Conservation (phyloP, 2,113 vertebrate species). For the Alosa alosa region DNA sequence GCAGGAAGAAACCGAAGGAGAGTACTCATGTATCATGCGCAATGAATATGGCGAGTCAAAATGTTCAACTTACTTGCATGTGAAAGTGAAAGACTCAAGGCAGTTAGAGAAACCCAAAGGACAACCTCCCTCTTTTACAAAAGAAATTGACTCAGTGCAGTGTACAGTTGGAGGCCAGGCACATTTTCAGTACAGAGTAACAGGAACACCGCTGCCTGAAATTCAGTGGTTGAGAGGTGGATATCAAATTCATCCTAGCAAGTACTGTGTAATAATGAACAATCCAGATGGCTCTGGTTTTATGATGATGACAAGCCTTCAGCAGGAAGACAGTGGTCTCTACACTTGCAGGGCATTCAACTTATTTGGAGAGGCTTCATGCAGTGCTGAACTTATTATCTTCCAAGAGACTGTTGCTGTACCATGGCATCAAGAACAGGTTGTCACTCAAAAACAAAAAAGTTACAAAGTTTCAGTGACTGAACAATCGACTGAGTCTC, state of each 20-base stretch:
- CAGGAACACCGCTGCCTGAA: slow-evolving; percentile 73
- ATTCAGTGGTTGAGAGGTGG: slow-evolving; percentile 79
- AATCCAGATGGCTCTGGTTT: slow-evolving; percentile 78
- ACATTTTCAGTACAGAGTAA: slow-evolving; percentile 73
- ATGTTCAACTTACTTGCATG: slow-evolving; percentile 75
- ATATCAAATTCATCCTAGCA: slow-evolving; percentile 62
- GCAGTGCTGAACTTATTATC: slow-evolving; percentile 76
- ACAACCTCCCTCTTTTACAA: slow-evolving; percentile 72
- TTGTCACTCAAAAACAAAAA: slow-evolving; percentile 50
- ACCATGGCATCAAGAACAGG: slow-evolving; percentile 42
- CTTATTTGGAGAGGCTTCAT: slow-evolving; percentile 69
- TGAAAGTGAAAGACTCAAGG: slow-evolving; percentile 61
- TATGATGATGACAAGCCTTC: slow-evolving; percentile 68
- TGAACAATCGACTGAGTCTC: slow-evolving; percentile 59
- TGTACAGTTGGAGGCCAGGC: slow-evolving; percentile 68
- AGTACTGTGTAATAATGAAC: slow-evolving; percentile 60
- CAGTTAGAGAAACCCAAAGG: slow-evolving; percentile 42
- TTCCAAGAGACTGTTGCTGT: slow-evolving; percentile 45
- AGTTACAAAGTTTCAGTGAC: slow-evolving; percentile 57
- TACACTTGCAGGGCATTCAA: slow-evolving; percentile 79
- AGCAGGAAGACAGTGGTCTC: slow-evolving; percentile 71
- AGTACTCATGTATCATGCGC: slow-evolving; percentile 79
- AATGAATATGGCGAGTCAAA: slow-evolving; percentile 72
- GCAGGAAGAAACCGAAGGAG: slow-evolving; percentile 74
- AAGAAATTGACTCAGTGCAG: slow-evolving; percentile 65